These are phyloP conservation scores for Araneus ventricosus DNA, from an alignment of 1,140 invertebrate species.

Conservation along the genomic window DNA sequence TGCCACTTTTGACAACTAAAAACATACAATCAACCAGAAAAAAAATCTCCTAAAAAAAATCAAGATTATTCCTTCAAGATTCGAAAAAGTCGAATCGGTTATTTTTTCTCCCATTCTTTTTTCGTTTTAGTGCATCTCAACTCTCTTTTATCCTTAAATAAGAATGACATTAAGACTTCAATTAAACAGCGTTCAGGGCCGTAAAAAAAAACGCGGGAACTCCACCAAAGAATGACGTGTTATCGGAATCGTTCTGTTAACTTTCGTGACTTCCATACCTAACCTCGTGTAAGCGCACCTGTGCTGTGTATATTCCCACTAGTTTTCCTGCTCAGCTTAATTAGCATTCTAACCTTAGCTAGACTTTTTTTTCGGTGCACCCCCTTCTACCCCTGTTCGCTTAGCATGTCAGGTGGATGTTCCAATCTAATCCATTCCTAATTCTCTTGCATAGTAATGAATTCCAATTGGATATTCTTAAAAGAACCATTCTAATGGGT, in stretches of 20 bases:
- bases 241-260: background rate
- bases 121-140: background rate
- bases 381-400: background rate
- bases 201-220: slow-evolving; percentile 23
- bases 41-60: background rate
- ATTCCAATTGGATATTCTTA: background rate
- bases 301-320: background rate
- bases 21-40: background rate
- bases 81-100: background rate
- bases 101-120: background rate
- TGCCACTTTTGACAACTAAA: background rate
- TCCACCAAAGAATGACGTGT: slow-evolving; percentile 20
- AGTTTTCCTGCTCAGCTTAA: slow-evolving; percentile 10
- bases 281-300: slow-evolving; percentile 5
- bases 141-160: slow-evolving; percentile 2
- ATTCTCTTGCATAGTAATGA: slow-evolving; percentile 47
- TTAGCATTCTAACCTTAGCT: slow-evolving; percentile 43
- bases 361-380: background rate
- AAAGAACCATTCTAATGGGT: background rate
- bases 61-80: background rate
- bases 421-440: slow-evolving; percentile 13
- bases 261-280: slow-evolving; percentile 15
- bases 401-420: slow-evolving; percentile 25
- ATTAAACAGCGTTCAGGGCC: slow-evolving; percentile 1
- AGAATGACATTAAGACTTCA: slow-evolving; percentile 34